These are phyloP conservation scores for Stegostoma tigrinum DNA, from an alignment of 2,113 vertebrate genomes.

Conservation along the genomic window DNA sequence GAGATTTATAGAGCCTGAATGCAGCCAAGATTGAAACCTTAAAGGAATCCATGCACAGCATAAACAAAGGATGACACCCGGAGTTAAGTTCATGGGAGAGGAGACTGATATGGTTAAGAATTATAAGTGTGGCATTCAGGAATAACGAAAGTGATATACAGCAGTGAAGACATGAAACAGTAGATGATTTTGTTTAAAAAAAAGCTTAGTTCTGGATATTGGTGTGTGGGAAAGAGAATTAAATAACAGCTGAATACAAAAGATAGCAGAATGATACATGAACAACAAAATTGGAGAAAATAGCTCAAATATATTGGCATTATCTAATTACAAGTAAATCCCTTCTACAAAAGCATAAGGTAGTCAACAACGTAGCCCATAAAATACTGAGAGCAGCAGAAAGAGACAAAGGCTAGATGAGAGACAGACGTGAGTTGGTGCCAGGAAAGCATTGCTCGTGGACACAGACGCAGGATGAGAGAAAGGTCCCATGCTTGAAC, in stretches of 20 bases:
- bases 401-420: constrained; percentile 25
- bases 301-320: background rate
- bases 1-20: constrained; percentile 18
- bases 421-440: constrained; percentile 15
- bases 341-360: background rate
- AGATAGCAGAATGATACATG: background rate
- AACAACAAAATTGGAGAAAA: background rate
- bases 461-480: constrained; percentile 24
- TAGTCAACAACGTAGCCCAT: background rate
- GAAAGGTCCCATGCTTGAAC: constrained; percentile 9
- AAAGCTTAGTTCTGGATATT: background rate
- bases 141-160: constrained; percentile 26
- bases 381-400: constrained; percentile 8
- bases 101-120: constrained; percentile 20
- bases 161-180: background rate
- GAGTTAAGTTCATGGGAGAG: constrained; percentile 24
- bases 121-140: constrained; percentile 28
- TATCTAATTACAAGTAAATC: constrained; percentile 24
- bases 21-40: constrained; percentile 21
- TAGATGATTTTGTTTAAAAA: background rate
- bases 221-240: constrained; percentile 24
- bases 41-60: constrained; percentile 29
- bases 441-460: constrained; percentile 26
- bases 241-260: constrained; percentile 2
- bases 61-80: constrained; percentile 32